Percentiles rank a stretch among this genome's conserved stretches.
phyloP scores from a whole-genome alignment of 2,797 vertebrate genomes.

The Bradypus variegatus region DNA sequence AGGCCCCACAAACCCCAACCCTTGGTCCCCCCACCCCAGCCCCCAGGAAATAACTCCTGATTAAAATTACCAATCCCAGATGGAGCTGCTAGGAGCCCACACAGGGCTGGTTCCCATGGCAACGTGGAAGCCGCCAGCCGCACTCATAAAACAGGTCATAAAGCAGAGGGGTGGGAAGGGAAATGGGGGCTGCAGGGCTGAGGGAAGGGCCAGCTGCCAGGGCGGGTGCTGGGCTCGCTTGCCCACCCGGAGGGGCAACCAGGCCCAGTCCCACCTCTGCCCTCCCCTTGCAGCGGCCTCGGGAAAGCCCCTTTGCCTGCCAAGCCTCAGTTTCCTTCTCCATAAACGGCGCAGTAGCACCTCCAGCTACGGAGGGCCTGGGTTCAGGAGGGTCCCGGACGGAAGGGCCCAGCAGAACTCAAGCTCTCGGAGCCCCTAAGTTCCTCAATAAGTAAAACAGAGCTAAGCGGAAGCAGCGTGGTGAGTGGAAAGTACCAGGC shows the following conservation, averaged over 20 bases:
- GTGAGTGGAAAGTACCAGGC: not conserved
- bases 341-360: not conserved
- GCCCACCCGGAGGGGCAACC: not conserved
- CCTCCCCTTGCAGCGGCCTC: rapidly evolving
- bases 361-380: not conserved
- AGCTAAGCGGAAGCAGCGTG: rapidly evolving
- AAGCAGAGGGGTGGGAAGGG: conserved; percentile 41
- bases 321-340: not conserved
- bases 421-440: not conserved
- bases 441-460: not conserved
- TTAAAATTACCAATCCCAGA: not conserved
- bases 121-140: conserved; percentile 71
- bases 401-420: not conserved
- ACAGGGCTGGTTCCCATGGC: conserved; percentile 73
- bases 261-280: not conserved
- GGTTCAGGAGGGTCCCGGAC: not conserved
- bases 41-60: conserved; percentile 28
- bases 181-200: not conserved
- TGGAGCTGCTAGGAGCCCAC: conserved; percentile 33
- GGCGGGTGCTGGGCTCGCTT: not conserved
- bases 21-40: not conserved
- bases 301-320: not conserved
- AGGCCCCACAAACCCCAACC: not conserved
- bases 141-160: conserved; percentile 71
- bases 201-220: not conserved